Evolutionary conservation across 1,140 invertebrate genomes (phyloP).

Genomic region (Eubasilissa regina): DNA sequence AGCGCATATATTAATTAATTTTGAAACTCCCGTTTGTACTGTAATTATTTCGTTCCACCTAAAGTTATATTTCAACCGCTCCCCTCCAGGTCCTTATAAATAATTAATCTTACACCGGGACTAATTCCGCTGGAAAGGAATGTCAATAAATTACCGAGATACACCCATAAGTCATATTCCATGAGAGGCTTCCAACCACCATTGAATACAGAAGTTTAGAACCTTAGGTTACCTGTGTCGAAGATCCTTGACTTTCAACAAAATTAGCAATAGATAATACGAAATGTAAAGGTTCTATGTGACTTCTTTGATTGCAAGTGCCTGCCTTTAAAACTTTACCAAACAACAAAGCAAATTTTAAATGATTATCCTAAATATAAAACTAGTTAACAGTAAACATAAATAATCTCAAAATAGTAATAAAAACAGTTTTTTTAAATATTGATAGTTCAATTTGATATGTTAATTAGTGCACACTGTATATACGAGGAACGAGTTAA

Average conservation of each 20-base stretch:
- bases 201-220: neutral
- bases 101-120: slow-evolving; percentile 48
- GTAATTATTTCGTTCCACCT: slow-evolving; percentile 31
- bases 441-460: too few relatives aligned
- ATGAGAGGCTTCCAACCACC: neutral
- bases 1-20: slow-evolving; percentile 7
- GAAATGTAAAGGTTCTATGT: too few relatives aligned
- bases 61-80: slow-evolving; percentile 18
- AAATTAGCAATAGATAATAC: too few relatives aligned
- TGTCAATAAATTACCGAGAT: slow-evolving; percentile 39
- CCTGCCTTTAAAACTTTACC: too few relatives aligned
- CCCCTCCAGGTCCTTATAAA: slow-evolving; percentile 49
- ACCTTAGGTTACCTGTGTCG: neutral
- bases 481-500: too few relatives aligned
- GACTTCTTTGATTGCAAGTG: too few relatives aligned
- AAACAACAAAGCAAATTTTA: too few relatives aligned
- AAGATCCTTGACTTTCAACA: neutral
- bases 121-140: slow-evolving; percentile 46
- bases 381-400: too few relatives aligned
- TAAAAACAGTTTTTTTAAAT: too few relatives aligned
- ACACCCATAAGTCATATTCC: slow-evolving; percentile 40
- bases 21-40: slow-evolving; percentile 10
- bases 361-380: too few relatives aligned
- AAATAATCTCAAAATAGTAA: too few relatives aligned
- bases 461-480: too few relatives aligned